Conservation (phyloP, 2,888 invertebrate genomes). For the Xanthorhoe spadicearia region DNA sequence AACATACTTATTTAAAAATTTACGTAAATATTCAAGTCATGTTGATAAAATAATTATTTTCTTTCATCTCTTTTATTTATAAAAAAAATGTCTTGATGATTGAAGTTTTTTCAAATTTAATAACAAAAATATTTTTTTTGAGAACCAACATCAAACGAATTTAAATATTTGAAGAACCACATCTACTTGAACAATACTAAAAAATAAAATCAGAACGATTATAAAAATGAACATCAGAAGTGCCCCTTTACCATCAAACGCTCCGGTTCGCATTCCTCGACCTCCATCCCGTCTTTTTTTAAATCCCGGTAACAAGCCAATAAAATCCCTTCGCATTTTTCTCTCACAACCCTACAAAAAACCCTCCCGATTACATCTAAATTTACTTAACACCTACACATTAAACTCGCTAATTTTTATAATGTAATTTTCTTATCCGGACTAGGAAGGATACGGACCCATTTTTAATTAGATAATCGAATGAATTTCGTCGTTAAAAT, state of each 20-base stretch:
- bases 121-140: background rate
- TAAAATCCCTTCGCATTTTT: slow-evolving; percentile 82
- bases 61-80: too few relatives aligned
- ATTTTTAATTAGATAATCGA: slow-evolving; percentile 76
- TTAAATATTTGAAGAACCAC: slow-evolving; percentile 31
- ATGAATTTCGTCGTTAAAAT: slow-evolving; percentile 65
- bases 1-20: too few relatives aligned
- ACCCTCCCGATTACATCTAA: slow-evolving; percentile 83
- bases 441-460: slow-evolving; percentile 58
- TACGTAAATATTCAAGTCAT: too few relatives aligned
- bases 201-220: slow-evolving; percentile 67
- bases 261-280: slow-evolving; percentile 70
- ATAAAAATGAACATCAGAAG: slow-evolving; percentile 73
- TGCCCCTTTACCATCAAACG: slow-evolving; percentile 69
- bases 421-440: slow-evolving; percentile 78
- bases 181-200: slow-evolving; percentile 45
- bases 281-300: slow-evolving; percentile 69
- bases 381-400: slow-evolving; percentile 85
- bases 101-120: background rate
- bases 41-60: too few relatives aligned
- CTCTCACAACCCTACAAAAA: slow-evolving; percentile 67
- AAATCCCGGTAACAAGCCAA: slow-evolving; percentile 85
- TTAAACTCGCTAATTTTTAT: slow-evolving; percentile 77
- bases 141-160: slow-evolving; percentile 24
- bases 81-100: background rate